Evolutionary conservation across 2,113 vertebrate genomes (phyloP), one percentile per base, ranked within the genome.

Genomic region (Megaceryle torquata): DNA sequence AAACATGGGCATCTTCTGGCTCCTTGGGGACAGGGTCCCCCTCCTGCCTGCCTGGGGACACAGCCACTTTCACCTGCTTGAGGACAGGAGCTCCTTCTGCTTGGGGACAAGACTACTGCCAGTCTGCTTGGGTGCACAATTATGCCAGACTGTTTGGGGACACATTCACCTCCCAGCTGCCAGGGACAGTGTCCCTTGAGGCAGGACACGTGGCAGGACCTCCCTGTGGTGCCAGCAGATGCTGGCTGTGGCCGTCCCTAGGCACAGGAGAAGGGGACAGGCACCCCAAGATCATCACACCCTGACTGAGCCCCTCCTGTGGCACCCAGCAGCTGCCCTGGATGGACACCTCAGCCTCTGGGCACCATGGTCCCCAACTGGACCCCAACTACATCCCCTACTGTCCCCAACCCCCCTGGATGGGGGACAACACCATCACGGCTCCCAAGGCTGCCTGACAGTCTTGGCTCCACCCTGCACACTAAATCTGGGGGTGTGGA

Each of bases 291-390:
- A n/a, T 44, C 0, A 1, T 50, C 10, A 2, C 4, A 9, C 15
- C 50, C 9, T 18, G 33, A 18, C 13, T 2, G 10, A 61, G 13
- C 28, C 35, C 11, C 18, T 67, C 41, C 74, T 53, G 11, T 68
- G 39, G 20, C 68, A 77, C 35, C 16, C 56, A 24, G 14, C 43
- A 16, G 24, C 57, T 46, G n/a, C 12, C 59, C 26, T 17, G 48
- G 43, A 11, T 6, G 16, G 41, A 16, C 0, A 0, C 39, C 29
- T 43, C 63, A 4, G 67, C 39, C 0, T 0, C 48, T 1, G 2
- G 31, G 28, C 26, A 65, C 43, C 56, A 26, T 0, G 0, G 39
- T 33, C 25, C 12, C 31, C 1, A 0, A 0, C 22, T 5, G 3
- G 39, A 14, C 28, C 22, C 18, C 6, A 3, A 11, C 57, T 5